Percentiles rank a stretch among this genome's conserved stretches.
Conservation (phyloP, 2,888 invertebrate species). For the Ormyrus pomaceus region DNA sequence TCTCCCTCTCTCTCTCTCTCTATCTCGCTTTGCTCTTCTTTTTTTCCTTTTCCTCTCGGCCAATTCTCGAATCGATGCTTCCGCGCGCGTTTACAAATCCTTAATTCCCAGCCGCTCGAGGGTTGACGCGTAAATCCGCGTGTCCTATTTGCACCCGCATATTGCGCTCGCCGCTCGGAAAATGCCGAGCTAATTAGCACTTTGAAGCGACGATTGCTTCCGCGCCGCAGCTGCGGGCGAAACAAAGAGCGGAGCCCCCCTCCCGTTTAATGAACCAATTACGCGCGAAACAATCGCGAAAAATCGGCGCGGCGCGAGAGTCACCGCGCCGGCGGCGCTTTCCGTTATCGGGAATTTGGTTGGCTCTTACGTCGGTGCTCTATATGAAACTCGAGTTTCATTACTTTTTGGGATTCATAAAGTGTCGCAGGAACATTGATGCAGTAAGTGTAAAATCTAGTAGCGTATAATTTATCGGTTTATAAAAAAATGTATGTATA, state of each 20-base stretch:
- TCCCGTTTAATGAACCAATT: constrained; percentile 41
- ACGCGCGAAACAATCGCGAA: constrained; percentile 40
- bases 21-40: constrained; percentile 45
- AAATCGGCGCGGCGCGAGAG: neutral
- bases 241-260: neutral
- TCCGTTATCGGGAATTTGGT: no score
- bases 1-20: constrained; percentile 40
- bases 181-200: constrained; percentile 68
- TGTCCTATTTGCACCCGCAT: constrained; percentile 57
- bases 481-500: no score
- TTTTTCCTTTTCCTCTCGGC: neutral
- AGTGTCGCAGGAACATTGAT: no score
- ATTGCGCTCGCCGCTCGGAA: constrained; percentile 58
- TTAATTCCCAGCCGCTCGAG: constrained; percentile 21
- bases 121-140: constrained; percentile 33
- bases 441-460: no score
- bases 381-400: no score
- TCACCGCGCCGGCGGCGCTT: no score
- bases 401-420: no score
- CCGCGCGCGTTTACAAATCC: constrained; percentile 3
- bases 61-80: constrained; percentile 2
- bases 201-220: constrained; percentile 64
- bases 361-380: no score
- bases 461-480: no score
- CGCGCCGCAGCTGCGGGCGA: constrained; percentile 47